Conservation (phyloP, 2,113 vertebrate species). For the Etheostoma cragini region DNA sequence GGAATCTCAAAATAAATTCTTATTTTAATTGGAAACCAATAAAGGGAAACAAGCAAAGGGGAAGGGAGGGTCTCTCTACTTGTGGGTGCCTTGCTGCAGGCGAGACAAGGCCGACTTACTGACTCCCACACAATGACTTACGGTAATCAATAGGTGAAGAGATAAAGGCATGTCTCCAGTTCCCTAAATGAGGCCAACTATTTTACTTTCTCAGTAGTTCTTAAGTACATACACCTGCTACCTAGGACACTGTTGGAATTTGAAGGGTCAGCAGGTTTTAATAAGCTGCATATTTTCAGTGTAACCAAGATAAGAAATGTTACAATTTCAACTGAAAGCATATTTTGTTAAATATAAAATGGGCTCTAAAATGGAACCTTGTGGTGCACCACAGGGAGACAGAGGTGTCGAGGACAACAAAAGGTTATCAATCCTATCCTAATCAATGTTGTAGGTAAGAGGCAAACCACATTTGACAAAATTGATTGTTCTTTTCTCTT, state of each 20-base stretch:
- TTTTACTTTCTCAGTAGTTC: background rate
- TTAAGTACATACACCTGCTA: background rate
- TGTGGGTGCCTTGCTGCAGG: background rate
- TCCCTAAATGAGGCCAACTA: background rate
- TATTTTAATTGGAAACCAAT: background rate
- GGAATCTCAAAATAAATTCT: background rate
- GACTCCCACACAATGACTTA: slow-evolving; percentile 26
- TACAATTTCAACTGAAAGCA: background rate
- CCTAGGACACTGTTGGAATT: background rate
- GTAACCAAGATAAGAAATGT: background rate
- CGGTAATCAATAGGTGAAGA: slow-evolving; percentile 26
- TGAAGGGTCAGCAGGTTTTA: background rate
- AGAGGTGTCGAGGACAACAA: background rate
- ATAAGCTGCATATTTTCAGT: background rate
- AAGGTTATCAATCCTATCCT: background rate
- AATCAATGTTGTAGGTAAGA: background rate
- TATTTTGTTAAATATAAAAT: background rate
- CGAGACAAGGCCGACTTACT: slow-evolving; percentile 3
- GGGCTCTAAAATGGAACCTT: background rate
- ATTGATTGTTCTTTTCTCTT: background rate
- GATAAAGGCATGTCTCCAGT: slow-evolving; percentile 1
- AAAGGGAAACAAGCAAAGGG: background rate
- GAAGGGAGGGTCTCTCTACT: background rate
- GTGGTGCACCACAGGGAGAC: background rate
- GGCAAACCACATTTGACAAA: background rate